phyloP scores from a whole-genome alignment of 2,113 vertebrate species.

The Pimephales promelas region DNA sequence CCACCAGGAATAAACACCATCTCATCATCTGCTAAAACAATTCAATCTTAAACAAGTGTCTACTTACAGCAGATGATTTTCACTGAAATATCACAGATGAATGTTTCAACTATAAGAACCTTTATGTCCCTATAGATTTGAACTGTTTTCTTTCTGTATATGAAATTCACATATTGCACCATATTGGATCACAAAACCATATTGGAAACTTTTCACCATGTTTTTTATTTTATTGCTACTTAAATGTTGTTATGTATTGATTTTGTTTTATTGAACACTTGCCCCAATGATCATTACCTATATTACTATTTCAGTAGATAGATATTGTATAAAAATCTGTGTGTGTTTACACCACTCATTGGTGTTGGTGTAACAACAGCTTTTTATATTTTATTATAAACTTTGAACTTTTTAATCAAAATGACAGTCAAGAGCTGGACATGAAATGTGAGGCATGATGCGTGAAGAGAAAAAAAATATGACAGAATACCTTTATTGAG shows the following conservation, averaged over 20 bases:
- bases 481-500: neutral
- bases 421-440: neutral
- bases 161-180: too few relatives aligned
- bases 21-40: conserved; percentile 48
- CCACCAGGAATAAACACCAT: conserved; percentile 82
- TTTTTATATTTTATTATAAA: neutral
- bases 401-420: neutral
- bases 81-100: neutral
- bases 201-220: neutral
- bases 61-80: neutral
- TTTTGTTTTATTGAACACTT: neutral
- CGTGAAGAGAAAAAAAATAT: neutral
- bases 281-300: too few relatives aligned
- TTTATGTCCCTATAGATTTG: neutral
- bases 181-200: neutral
- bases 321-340: neutral
- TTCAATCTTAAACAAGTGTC: neutral
- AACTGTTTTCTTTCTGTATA: neutral
- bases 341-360: neutral
- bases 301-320: too few relatives aligned
- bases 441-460: neutral
- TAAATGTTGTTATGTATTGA: neutral
- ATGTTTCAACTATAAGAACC: neutral
- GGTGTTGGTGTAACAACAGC: neutral
- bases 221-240: neutral